Base-by-base conservation (phyloP, 2,797 vertebrate species). In the Pangasius larnaudii region DNA sequence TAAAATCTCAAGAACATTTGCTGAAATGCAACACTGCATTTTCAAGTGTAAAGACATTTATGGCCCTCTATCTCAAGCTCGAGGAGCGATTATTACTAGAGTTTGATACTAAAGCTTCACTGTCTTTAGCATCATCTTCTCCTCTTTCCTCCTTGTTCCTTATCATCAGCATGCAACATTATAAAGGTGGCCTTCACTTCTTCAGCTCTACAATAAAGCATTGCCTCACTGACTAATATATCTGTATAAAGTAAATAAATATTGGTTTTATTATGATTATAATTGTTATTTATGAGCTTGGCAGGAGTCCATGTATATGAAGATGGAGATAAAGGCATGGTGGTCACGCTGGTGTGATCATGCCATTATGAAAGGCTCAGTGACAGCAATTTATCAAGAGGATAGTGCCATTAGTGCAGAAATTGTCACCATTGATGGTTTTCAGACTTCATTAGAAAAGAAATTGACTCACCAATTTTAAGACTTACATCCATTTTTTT, bases 261-360 rank as follows among this genome's bases (percentile, higher is more conserved):
- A 90, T 92, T 90, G 90, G 49, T 91, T 93, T 93, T 93, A 93
- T 91, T 92, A 90, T 78, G 84, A 78, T 83, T 90, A 87, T 93
- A 93, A 92, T 93, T 92, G 90, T 93, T 93, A 92, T 93, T 93
- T 92, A 93, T 92, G 92, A 90, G 92, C 90, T 69, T 90, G 79
- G 77, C 27, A 85, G 83, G 49, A 61, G 79, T 84, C n/a, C 16
- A 81, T 46, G 56, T 71, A 67, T 69, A 42, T 88, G 82, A 79
- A 86, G 82, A 86, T 85, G 75, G 72, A 88, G 90, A 91, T 92
- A 91, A 91, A 90, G 90, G 89, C 74, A 71, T 53, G 69, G 61
- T 87, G 42, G 89, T 90, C 88, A 93, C 80, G 82, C 74, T 88
- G 90, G 89, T 88, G 90, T 91, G 92, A 92, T 94, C 89, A 93